Base-by-base conservation (phyloP, 2,113 vertebrate genomes). In the Benitochromis conjunctus region DNA sequence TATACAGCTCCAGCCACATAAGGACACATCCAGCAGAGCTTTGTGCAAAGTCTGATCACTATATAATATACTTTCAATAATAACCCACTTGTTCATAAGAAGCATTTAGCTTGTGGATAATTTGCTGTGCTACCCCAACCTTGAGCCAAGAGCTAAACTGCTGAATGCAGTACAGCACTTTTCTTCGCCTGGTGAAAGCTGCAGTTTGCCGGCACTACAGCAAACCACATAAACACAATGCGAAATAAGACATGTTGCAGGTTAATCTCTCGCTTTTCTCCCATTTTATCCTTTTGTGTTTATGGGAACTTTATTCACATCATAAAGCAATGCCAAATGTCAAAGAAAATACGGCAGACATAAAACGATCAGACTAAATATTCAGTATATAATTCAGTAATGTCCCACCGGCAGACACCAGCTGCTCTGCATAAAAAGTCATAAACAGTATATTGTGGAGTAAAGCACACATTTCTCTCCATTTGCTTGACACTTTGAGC, bases 331-430 rank as follows among this genome's bases (percentile, higher is more conserved):
- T 29, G 66, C 14, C 66, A 74, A 74, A 74, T 54, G 10, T 16
- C 74, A 81, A 79, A 53, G 2, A 53, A 31, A 82, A 80, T 48
- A 43, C 10, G 51, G 9, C 9, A n/a, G 79, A 46, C 36, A 31
- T 9, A 38, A 83, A 83, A 26, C 31, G 69, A 81, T 54, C 60
- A 36, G 24, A 80, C 36, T 53, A 80, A 81, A 84, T 79, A 64
- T 7, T 51, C 43, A 1, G 46, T 77, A 36, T 60, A 88, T 87
- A 84, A 89, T 88, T 91, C 71, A 79, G 56, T 89, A 56, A 82
- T 29, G 85, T 58, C 81, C 86, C 66, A 29, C 46, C 2, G 54
- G 77, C 56, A 82, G 62, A 58, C 48, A 85, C 43, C 53, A 21
- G 85, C 80, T 81, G 79, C 64, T 24, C 26, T 53, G 60, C 80